phyloP scores from a whole-genome alignment of 2,888 invertebrate species.

The Acronicta aceris region DNA sequence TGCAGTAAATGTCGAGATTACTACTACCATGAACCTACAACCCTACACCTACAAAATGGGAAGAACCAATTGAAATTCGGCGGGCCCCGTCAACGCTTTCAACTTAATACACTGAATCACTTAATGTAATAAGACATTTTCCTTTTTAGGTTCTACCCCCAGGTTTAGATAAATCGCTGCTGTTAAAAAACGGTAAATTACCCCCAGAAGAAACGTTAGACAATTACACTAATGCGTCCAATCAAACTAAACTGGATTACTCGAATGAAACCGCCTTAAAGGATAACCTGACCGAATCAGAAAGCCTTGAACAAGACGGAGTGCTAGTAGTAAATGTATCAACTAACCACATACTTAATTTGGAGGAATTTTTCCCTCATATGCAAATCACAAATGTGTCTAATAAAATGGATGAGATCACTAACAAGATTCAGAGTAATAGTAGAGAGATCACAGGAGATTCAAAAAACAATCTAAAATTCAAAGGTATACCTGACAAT shows the following conservation, averaged over 20 bases:
- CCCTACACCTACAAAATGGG: too few relatives aligned
- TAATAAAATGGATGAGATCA: conserved; percentile 84
- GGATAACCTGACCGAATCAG: conserved; percentile 84
- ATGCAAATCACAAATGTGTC: conserved; percentile 79
- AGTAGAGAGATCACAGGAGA: conserved; percentile 88
- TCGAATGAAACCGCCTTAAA: conserved; percentile 71
- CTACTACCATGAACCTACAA: too few relatives aligned
- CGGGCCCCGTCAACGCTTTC: too few relatives aligned
- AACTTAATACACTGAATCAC: neutral
- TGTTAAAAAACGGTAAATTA: conserved; percentile 83
- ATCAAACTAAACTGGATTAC: conserved; percentile 68
- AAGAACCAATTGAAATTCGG: too few relatives aligned
- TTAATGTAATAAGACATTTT: conserved; percentile 36
- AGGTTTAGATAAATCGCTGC: conserved; percentile 79
- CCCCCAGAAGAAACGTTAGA: conserved; percentile 77
- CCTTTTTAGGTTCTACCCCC: conserved; percentile 76
- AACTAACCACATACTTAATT: conserved; percentile 82
- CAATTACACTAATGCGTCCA: conserved; percentile 61
- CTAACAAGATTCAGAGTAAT: conserved; percentile 88
- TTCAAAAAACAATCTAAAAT: conserved; percentile 82
- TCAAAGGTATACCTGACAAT: conserved; percentile 83
- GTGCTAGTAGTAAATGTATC: conserved; percentile 85
- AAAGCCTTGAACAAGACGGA: conserved; percentile 86
- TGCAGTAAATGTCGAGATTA: too few relatives aligned
- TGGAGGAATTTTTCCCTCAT: conserved; percentile 82